These are phyloP conservation scores for Progne subis DNA, from an alignment of 2,113 vertebrate genomes.

Conservation along the genomic window DNA sequence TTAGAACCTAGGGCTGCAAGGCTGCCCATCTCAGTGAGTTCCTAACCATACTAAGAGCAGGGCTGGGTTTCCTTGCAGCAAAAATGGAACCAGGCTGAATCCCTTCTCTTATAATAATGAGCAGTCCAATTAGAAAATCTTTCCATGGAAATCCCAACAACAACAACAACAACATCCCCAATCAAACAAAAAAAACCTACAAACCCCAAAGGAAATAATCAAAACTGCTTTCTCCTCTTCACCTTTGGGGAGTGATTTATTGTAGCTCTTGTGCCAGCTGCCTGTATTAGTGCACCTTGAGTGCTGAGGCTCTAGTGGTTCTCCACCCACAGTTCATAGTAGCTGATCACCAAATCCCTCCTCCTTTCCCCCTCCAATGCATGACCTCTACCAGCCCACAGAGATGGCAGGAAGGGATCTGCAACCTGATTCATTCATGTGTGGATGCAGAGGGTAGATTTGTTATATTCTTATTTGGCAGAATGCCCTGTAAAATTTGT, in stretches of 20 bases:
- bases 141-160: not conserved
- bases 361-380: not conserved
- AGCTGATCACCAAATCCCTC: not conserved
- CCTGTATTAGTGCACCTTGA: fast-evolving
- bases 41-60: not conserved
- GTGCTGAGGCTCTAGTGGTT: not conserved
- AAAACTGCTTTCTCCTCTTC: not conserved
- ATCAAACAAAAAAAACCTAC: not conserved
- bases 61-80: not conserved
- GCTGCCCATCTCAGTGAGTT: not conserved
- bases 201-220: fast-evolving
- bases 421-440: not conserved
- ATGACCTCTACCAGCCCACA: not conserved
- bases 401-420: not conserved
- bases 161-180: not conserved
- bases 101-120: not conserved
- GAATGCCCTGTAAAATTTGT: not conserved
- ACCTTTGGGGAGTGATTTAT: not conserved
- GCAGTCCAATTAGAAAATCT: not conserved
- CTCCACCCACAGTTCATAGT: not conserved
- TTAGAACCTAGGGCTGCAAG: not conserved
- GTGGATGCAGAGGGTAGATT: not conserved
- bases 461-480: not conserved
- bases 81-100: not conserved
- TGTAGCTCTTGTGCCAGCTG: not conserved